Percentiles rank a stretch among this genome's conserved stretches.
These are phyloP conservation scores for Ageneiosus marmoratus DNA, from an alignment of 2,113 vertebrate genomes.

Conservation along the genomic window DNA sequence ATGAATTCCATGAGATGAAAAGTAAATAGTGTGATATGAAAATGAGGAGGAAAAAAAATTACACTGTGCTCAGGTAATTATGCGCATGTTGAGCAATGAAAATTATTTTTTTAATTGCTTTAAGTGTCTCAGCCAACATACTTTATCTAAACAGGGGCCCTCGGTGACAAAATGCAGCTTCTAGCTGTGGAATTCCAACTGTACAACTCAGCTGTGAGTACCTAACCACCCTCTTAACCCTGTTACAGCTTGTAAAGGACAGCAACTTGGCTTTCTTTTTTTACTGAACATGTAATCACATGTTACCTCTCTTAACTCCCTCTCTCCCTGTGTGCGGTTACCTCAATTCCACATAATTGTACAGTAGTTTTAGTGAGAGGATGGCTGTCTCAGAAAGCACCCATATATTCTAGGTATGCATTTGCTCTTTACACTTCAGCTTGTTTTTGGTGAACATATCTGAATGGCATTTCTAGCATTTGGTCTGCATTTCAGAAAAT, in stretches of 20 bases:
- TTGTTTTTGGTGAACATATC: conserved; percentile 7
- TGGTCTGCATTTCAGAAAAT: conserved; percentile 23
- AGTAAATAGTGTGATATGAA: neutral
- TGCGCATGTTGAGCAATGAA: neutral
- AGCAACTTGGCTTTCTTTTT: conserved; percentile 45
- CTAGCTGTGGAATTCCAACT: neutral
- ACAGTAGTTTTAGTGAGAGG: conserved; percentile 67
- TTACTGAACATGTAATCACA: conserved; percentile 68
- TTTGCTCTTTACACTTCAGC: neutral
- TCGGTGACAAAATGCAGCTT: neutral
- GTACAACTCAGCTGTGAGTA: conserved; percentile 7
- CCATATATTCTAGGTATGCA: conserved; percentile 30
- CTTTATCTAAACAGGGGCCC: neutral
- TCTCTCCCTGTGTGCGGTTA: conserved; percentile 53
- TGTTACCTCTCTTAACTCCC: conserved; percentile 46
- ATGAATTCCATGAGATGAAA: neutral
- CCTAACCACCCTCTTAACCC: conserved; percentile 3
- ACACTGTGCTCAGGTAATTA: neutral
- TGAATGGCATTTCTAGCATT: neutral
- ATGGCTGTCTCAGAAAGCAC: conserved; percentile 66
- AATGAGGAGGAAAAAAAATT: neutral
- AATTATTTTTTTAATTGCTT: neutral
- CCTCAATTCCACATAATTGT: conserved; percentile 70
- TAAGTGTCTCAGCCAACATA: neutral
- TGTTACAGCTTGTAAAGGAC: conserved; percentile 27